Conservation (phyloP, 2,113 vertebrate species). For the Brachyhypopomus gauderio region DNA sequence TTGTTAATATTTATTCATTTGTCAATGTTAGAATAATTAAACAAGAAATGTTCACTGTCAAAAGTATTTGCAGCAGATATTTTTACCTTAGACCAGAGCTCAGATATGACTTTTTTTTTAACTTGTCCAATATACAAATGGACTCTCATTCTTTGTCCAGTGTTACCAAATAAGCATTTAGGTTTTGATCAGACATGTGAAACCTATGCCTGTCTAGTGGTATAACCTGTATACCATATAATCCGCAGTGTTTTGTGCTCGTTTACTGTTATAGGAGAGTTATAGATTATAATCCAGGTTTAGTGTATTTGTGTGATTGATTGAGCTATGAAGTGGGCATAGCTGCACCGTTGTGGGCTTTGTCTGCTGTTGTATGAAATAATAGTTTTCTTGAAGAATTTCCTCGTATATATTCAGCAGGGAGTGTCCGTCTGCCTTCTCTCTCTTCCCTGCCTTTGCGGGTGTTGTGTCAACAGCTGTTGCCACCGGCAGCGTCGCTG, state of each 20-base stretch:
- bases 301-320: background rate
- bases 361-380: no score
- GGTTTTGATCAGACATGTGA: no score
- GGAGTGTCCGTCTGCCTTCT: background rate
- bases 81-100: no score
- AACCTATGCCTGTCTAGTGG: background rate
- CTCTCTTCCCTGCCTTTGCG: background rate
- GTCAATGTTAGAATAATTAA: no score
- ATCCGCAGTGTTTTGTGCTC: background rate
- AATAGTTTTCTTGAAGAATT: background rate
- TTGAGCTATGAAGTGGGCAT: background rate
- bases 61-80: no score
- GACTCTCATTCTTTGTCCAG: no score
- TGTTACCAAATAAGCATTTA: no score
- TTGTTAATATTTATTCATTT: no score
- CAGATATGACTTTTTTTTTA: no score
- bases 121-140: no score
- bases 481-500: background rate
- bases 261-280: background rate
- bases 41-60: no score
- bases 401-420: background rate
- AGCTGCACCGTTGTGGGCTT: background rate
- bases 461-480: background rate
- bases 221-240: background rate
- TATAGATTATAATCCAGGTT: background rate